Base-by-base conservation (phyloP, 2,113 vertebrate species). In the Chascanopsetta lugubris region DNA sequence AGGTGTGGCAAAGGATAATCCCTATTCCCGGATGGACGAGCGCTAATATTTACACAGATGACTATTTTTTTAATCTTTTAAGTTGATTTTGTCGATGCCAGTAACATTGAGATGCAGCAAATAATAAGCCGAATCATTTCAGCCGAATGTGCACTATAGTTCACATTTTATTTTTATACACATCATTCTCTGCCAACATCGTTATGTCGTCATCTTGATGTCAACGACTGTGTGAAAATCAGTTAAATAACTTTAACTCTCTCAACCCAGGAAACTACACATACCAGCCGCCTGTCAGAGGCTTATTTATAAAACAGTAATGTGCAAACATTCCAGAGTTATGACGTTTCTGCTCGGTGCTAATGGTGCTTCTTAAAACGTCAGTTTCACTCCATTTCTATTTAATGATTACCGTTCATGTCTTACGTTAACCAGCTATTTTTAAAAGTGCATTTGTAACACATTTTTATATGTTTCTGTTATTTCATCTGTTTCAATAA, bases 1-100 rank as follows among this genome's bases (percentile, higher is more conserved):
- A 91, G 90, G 89, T 65, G 13, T 92, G 55, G 53, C 86, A 20
- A 88, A 87, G 76, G 77, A 82, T 51, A 88, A 87, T 50, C 85
- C 89, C 24, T 91, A 92, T 18, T 25, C 81, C 21, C 87, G 84
- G 32, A 90, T 92, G 85, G 66, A 89, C 1, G 71, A 87, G 13
- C 79, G 69, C 34, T 89, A 71, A 64, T 67, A 42, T 36, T 25
- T 3, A 26, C 10, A 34, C 22, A n/a, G 0, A 40, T 25, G 2
- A 51, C 38, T 61, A 8, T 10, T 20, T 15, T 27, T 24, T n/a
- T 47, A 43, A 29, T 18, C 11, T 15, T 21, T 42, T 38, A 18
- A 38, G 4, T 56, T 62, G 46, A 64, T 72, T 38, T 51, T 42
- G 2, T 20, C 72, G 61, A 72, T 72, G 61, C 63, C 60, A 78